phyloP scores from a whole-genome alignment of 2,797 vertebrate genomes.

The Tolypeutes matacus region DNA sequence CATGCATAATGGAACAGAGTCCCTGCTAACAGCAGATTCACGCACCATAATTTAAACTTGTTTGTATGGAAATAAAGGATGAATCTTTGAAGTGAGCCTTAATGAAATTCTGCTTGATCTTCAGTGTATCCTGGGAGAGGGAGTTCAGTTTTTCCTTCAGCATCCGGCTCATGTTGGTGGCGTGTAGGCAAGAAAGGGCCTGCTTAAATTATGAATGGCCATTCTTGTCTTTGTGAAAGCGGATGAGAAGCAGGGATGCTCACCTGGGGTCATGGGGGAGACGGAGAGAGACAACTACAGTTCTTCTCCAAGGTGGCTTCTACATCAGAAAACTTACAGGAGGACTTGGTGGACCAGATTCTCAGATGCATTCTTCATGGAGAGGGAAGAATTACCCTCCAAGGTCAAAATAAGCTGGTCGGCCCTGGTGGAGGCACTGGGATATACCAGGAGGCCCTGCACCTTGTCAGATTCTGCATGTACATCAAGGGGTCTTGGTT shows the following conservation, averaged over 20 bases:
- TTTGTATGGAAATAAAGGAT: conserved; percentile 91
- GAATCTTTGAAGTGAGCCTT: conserved; percentile 90
- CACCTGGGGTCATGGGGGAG: neutral
- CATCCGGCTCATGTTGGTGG: conserved; percentile 84
- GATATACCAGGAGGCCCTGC: fast-evolving
- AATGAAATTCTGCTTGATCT: conserved; percentile 91
- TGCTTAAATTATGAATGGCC: conserved; percentile 88
- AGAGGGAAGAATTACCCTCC: fast-evolving
- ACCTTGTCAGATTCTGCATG: neutral
- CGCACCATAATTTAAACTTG: conserved; percentile 90
- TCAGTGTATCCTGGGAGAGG: conserved; percentile 87
- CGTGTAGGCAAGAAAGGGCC: conserved; percentile 81
- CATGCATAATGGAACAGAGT: conserved; percentile 91
- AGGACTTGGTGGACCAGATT: neutral
- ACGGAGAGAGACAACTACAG: neutral
- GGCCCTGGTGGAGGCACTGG: fast-evolving
- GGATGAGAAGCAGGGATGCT: conserved; percentile 67
- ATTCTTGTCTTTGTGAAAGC: conserved; percentile 82
- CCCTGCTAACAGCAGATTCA: conserved; percentile 89
- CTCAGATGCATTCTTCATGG: neutral
- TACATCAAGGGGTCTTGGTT: fast-evolving
- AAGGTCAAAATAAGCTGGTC: fast-evolving
- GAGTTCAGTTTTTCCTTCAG: conserved; percentile 85
- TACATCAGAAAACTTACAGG: neutral
- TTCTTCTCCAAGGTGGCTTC: neutral